Base-by-base conservation (phyloP, 2,797 vertebrate species). In the Aldrovandia affinis region DNA sequence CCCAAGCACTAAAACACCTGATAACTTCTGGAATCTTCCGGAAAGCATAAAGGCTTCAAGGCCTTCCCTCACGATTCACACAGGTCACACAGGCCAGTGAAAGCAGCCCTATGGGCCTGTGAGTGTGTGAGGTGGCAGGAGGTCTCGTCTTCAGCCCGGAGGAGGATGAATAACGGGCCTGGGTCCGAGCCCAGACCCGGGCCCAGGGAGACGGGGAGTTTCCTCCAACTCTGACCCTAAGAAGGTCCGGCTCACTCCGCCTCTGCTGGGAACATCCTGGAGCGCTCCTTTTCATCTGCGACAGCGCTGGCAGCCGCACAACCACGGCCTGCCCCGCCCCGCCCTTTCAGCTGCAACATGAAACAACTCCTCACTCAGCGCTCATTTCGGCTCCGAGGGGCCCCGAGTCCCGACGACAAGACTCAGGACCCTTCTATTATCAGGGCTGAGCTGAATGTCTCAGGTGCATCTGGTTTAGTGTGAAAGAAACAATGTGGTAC, bases 121-220 rank as follows among this genome's bases (percentile, higher is more conserved):
- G 47, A 50, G 47, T 50, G 47, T 6, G 47, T 5, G 47, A 50
- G 47, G 12, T 50, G 6, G 6, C 6, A 6, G 47, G 6, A 50
- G 47, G n/a, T n/a, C n/a, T n/a, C n/a, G n/a, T 47, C 4, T 22
- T 44, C 36, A 47, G 39, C 39, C 18, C 78, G n/a, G 78, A 20
- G 9, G 20, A 22, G 33, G 28, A 80, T 80, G 79, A 80, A 80
- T 39, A 44, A 28, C 25, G 14, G 25, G 6, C 12, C 47, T 50
- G 47, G 47, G 47, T 33, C 68, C 14, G 20, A 22, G 68, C 30
- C 55, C n/a, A n/a, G n/a, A n/a, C n/a, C n/a, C n/a, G n/a, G n/a
- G n/a, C n/a, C 79, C 55, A 80, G 79, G 30, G 79, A 59, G 63
- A 70, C 61, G 12, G 22, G 47, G 14, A 22, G 59, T 33, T 82